phyloP scores from a whole-genome alignment of 2,888 invertebrate genomes.

The Tipula vernalis region DNA sequence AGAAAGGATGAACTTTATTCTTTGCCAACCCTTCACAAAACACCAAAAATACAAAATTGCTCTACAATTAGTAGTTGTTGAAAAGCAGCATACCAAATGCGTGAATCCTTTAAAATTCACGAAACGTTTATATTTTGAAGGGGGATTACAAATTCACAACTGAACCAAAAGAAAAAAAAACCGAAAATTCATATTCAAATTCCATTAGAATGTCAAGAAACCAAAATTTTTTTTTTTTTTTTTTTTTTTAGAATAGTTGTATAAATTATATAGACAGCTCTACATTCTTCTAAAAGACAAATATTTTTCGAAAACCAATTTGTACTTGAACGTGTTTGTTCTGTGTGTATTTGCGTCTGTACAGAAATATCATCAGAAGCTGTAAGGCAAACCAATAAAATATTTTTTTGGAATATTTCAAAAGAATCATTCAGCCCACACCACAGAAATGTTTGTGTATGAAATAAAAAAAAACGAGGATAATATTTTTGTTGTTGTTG shows the following conservation, averaged over 20 bases:
- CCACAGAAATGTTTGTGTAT: neutral
- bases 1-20: neutral
- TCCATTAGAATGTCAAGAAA: neutral
- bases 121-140: neutral
- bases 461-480: neutral
- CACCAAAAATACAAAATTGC: neutral
- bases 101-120: neutral
- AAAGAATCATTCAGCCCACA: neutral
- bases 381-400: neutral
- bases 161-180: no score
- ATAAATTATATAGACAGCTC: neutral
- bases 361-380: neutral
- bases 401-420: neutral
- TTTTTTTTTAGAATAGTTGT: neutral
- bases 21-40: neutral
- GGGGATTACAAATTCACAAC: neutral
- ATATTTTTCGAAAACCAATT: neutral
- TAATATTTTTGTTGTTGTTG: neutral
- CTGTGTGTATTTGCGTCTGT: neutral
- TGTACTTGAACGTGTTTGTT: neutral
- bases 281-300: neutral
- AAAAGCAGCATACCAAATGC: neutral
- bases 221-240: neutral
- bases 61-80: no score
- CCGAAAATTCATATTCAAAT: neutral